Conservation (phyloP, 2,797 vertebrate species). For the Hirundo rustica region DNA sequence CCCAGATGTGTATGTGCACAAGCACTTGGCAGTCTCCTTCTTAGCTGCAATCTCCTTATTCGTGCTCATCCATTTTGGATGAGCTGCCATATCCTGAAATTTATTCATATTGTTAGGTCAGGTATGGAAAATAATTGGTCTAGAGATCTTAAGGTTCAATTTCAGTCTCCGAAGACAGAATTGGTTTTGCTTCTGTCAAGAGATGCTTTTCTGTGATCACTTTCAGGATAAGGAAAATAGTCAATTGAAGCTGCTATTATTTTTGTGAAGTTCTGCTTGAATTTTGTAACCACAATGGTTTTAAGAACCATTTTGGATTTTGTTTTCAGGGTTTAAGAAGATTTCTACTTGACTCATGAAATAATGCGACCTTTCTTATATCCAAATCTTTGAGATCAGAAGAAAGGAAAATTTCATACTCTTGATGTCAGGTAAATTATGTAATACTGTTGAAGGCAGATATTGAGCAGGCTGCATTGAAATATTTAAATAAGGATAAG, state of each 20-base stretch:
- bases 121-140: neutral
- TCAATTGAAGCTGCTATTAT: neutral
- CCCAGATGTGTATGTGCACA: neutral
- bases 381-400: slow-evolving; percentile 70
- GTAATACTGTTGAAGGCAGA: slow-evolving; percentile 17
- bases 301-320: slow-evolving; percentile 72
- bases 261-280: slow-evolving; percentile 59
- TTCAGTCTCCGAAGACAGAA: neutral
- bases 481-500: neutral
- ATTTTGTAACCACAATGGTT: slow-evolving; percentile 66
- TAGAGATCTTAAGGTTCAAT: neutral
- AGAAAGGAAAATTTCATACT: slow-evolving; percentile 70
- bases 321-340: slow-evolving; percentile 71
- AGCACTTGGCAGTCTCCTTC: neutral
- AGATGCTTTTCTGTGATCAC: neutral
- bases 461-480: neutral
- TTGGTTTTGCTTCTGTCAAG: neutral
- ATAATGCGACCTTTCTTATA: slow-evolving; percentile 69
- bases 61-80: neutral
- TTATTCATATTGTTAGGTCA: neutral
- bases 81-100: neutral
- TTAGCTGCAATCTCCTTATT: neutral
- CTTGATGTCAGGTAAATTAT: slow-evolving; percentile 71
- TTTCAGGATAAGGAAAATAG: neutral
- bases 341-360: slow-evolving; percentile 69